phyloP scores from a whole-genome alignment of 2,797 vertebrate genomes.

The Rhodeus uyekii region DNA sequence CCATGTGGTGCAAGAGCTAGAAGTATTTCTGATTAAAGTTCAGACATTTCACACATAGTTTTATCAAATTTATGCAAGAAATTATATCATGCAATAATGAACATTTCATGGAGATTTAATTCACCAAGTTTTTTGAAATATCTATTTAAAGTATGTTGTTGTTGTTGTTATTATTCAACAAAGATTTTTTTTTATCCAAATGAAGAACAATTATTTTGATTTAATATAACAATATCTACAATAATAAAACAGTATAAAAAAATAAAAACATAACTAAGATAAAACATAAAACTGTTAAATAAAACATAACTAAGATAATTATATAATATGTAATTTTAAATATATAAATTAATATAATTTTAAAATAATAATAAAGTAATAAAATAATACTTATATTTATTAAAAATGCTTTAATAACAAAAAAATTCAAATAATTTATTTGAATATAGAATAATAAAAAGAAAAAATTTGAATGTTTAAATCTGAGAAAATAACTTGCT shows the following conservation, averaged over 20 bases:
- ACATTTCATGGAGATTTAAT: background rate
- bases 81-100: background rate
- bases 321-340: too few species aligned
- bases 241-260: too few species aligned
- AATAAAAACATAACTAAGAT: too few species aligned
- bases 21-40: background rate
- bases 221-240: too few species aligned
- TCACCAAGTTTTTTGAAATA: background rate
- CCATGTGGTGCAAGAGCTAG: background rate
- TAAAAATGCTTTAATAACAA: background rate
- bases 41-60: background rate
- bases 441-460: background rate
- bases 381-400: background rate
- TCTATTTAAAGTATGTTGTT: background rate
- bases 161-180: background rate
- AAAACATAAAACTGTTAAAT: too few species aligned
- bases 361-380: background rate
- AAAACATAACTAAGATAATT: too few species aligned
- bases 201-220: too few species aligned
- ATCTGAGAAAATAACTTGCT: background rate
- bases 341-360: background rate
- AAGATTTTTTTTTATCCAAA: too few species aligned
- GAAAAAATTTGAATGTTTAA: background rate
- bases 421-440: background rate
- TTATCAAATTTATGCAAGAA: background rate